Percentiles rank a stretch among this genome's conserved stretches.
Conservation (phyloP, 2,888 invertebrate species). For the Apamea sordens region DNA sequence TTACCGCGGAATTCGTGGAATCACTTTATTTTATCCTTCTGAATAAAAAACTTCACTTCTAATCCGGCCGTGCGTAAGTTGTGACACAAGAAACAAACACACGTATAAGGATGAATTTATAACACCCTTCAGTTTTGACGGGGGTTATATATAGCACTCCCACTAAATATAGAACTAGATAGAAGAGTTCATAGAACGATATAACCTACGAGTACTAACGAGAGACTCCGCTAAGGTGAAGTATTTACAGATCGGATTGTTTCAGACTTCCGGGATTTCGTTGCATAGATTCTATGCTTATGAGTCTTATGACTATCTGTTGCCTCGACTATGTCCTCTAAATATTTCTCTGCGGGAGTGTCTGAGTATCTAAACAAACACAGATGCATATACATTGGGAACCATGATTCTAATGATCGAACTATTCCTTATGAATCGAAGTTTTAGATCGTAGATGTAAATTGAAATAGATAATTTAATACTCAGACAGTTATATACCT, state of each 20-base stretch:
- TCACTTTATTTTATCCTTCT: conserved; percentile 18
- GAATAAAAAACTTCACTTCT: conserved; percentile 15
- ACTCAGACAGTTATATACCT: not conserved
- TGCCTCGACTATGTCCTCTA: conserved; percentile 4
- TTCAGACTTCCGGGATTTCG: conserved; percentile 56
- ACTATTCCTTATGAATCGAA: not conserved
- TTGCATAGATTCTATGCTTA: conserved; percentile 27
- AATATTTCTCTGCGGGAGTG: conserved; percentile 43
- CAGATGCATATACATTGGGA: not conserved
- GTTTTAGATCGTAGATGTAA: not conserved
- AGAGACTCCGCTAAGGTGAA: conserved; percentile 45
- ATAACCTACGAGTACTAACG: conserved; percentile 37
- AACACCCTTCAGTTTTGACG: conserved; percentile 67
- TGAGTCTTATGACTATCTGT: conserved; percentile 10
- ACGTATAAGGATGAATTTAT: conserved; percentile 53
- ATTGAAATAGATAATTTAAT: conserved; percentile 5
- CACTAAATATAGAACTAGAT: conserved; percentile 57
- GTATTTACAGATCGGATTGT: conserved; percentile 60
- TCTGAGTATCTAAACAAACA: conserved; percentile 2
- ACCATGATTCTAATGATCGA: conserved; percentile 1
- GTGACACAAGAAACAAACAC: conserved; percentile 57
- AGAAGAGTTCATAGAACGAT: conserved; percentile 66
- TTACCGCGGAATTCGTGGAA: conserved; percentile 22
- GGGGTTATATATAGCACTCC: conserved; percentile 55
- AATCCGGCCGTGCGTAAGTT: conserved; percentile 38